phyloP scores from a whole-genome alignment of 1,140 invertebrate genomes.

The Latrodectus geometricus region DNA sequence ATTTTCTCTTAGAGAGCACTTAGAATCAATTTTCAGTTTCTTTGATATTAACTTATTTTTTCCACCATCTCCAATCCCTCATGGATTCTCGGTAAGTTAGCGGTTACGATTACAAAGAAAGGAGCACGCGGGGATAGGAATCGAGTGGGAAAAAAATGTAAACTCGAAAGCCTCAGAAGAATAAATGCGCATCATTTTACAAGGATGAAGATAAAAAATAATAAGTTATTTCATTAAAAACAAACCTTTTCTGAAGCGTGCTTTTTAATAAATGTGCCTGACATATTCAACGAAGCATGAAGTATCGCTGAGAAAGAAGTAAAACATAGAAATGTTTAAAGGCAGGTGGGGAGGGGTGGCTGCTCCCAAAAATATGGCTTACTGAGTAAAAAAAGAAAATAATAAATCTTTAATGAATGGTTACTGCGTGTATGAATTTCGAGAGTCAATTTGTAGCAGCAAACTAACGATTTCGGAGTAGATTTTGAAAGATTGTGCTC shows the following conservation, averaged over 20 bases:
- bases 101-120: conserved; percentile 20
- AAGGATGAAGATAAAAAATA: not conserved
- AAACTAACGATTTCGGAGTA: not conserved
- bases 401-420: conserved; percentile 12
- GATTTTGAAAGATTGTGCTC: not conserved
- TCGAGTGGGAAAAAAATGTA: not conserved
- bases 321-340: conserved; percentile 8
- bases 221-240: conserved; percentile 29
- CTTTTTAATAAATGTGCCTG: conserved; percentile 38
- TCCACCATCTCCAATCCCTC: not conserved
- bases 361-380: not conserved
- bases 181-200: conserved; percentile 34
- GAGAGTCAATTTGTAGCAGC: conserved; percentile 10
- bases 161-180: not conserved
- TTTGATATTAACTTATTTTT: conserved; percentile 36
- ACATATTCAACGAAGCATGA: conserved; percentile 19
- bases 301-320: conserved; percentile 11
- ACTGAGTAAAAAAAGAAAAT: not conserved
- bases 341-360: not conserved
- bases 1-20: conserved; percentile 6
- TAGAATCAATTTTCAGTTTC: conserved; percentile 24
- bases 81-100: conserved; percentile 5
- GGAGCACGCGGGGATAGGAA: not conserved
- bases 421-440: not conserved
- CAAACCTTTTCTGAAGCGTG: conserved; percentile 15